Conservation (phyloP, 2,888 invertebrate species). For the Cerceris ruficornis region DNA sequence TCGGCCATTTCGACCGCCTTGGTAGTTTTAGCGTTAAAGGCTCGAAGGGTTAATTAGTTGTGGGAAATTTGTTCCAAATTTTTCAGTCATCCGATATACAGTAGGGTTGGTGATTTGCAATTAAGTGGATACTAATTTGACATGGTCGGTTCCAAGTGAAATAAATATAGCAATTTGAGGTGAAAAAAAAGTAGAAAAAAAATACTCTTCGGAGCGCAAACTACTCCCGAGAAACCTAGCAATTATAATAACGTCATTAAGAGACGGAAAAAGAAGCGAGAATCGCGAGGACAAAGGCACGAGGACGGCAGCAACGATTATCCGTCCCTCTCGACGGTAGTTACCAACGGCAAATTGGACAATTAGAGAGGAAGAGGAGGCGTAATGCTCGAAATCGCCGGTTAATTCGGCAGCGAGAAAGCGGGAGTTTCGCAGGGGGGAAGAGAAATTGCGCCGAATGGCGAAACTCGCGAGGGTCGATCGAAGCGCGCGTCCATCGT, state of each 20-base stretch:
- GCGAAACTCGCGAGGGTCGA: not conserved
- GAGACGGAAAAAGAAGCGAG: slow-evolving; percentile 1
- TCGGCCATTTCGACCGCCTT: too few species aligned
- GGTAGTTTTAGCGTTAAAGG: too few species aligned
- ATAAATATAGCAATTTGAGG: too few species aligned
- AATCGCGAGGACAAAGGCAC: not conserved
- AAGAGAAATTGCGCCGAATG: slow-evolving; percentile 34
- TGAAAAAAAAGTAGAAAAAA: too few species aligned
- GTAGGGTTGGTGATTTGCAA: too few species aligned
- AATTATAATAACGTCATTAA: slow-evolving; percentile 45
- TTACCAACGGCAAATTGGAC: slow-evolving; percentile 49
- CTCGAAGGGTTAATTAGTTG: too few species aligned
- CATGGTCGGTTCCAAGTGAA: too few species aligned
- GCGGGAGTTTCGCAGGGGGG: slow-evolving; percentile 3
- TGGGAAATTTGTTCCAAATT: too few species aligned
- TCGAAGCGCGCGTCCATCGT: slow-evolving; percentile 17
- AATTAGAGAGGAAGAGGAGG: slow-evolving; percentile 46
- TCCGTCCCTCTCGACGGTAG: slow-evolving; percentile 15
- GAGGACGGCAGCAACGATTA: slow-evolving; percentile 17
- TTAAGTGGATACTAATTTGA: too few species aligned
- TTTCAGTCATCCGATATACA: too few species aligned
- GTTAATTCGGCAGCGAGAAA: slow-evolving; percentile 48
- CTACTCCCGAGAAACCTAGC: slow-evolving; percentile 21
- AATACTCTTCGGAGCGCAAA: not conserved
- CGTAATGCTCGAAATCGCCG: slow-evolving; percentile 41